These are phyloP conservation scores for Felis chaus DNA, from an alignment of 2,113 vertebrate species.

Conservation along the genomic window DNA sequence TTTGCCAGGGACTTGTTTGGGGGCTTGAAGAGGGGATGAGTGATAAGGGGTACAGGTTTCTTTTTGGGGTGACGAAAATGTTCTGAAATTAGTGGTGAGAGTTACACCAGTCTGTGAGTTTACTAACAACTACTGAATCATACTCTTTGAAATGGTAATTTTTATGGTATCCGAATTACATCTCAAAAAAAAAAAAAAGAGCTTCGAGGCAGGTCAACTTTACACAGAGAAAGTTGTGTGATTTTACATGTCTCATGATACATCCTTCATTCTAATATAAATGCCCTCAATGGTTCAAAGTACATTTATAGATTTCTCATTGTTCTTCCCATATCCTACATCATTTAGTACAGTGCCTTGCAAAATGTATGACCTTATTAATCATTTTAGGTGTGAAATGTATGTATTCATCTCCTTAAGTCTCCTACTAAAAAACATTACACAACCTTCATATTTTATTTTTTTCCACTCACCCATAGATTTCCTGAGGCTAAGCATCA, in stretches of 20 bases:
- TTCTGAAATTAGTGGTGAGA: neutral
- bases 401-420: neutral
- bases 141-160: neutral
- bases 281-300: neutral
- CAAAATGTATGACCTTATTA: neutral
- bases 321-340: neutral
- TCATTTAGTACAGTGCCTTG: neutral
- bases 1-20: neutral
- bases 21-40: neutral
- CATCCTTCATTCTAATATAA: neutral
- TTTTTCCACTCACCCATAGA: neutral
- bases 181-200: neutral
- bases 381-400: neutral
- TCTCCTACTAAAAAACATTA: constrained; percentile 1
- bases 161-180: neutral
- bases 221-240: neutral
- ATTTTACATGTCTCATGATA: neutral
- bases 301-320: neutral
- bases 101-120: neutral
- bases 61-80: neutral
- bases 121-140: neutral
- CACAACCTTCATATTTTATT: neutral
- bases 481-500: neutral
- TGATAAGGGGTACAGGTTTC: neutral
- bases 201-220: neutral